These are phyloP conservation scores for Antedon bifida DNA, from an alignment of 35 echinoderm and acorn worm genomes.

Conservation along the genomic window DNA sequence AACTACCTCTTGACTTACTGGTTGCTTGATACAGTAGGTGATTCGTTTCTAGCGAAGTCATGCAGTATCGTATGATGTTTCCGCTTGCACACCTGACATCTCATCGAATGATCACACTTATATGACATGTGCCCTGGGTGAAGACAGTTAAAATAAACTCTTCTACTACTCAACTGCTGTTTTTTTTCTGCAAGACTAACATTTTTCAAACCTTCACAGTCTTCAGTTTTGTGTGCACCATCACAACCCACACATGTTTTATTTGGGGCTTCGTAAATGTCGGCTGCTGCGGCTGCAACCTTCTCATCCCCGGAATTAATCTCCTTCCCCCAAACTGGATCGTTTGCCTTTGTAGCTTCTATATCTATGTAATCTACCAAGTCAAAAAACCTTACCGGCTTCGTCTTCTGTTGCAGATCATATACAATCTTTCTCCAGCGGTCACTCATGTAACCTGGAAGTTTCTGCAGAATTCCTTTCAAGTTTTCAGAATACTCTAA, in stretches of 20 bases:
- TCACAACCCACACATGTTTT: neutral
- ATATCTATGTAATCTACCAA: neutral
- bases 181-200: neutral
- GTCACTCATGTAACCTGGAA: neutral
- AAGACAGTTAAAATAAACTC: neutral
- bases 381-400: neutral
- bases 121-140: neutral
- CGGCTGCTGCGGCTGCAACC: neutral
- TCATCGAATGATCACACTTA: neutral
- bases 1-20: neutral
- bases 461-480: neutral
- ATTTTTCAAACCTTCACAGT: neutral
- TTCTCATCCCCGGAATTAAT: neutral
- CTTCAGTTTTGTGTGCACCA: neutral
- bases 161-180: neutral
- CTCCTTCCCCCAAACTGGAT: neutral
- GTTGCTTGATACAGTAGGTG: neutral
- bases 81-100: neutral
- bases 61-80: neutral
- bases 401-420: neutral
- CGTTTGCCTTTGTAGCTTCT: neutral
- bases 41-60: neutral
- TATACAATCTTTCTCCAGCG: neutral
- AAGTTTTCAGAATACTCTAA: conserved; percentile 3
- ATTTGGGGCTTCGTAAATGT: neutral